Conservation (phyloP, 2,888 invertebrate species). For the Drosophila parthenogenetica region DNA sequence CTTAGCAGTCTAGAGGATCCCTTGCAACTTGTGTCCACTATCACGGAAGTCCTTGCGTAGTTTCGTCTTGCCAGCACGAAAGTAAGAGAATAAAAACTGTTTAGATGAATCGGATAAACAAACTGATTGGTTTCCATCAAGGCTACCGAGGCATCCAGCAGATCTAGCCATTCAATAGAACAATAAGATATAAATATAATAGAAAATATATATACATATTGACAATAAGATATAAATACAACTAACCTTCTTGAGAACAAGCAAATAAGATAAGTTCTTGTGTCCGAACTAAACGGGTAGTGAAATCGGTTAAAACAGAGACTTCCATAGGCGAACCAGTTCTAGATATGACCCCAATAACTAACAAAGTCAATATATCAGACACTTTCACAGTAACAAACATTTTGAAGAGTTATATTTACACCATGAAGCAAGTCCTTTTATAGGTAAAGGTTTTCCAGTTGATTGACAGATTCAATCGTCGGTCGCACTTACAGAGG, state of each 20-base stretch:
- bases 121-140: conserved; percentile 63
- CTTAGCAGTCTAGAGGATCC: conserved; percentile 48
- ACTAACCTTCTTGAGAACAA: conserved; percentile 67
- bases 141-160: conserved; percentile 23
- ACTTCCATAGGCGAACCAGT: conserved; percentile 38
- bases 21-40: conserved; percentile 72
- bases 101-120: conserved; percentile 54
- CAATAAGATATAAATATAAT: not conserved
- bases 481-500: conserved; percentile 34
- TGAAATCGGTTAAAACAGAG: conserved; percentile 59
- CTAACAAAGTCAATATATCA: conserved; percentile 17
- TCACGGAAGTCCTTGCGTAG: conserved; percentile 66
- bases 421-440: conserved; percentile 11
- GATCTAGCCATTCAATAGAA: conserved; percentile 34
- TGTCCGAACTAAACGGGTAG: conserved; percentile 60
- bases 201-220: not conserved
- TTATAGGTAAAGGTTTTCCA: conserved; percentile 23
- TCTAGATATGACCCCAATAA: not conserved
- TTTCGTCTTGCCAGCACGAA: conserved; percentile 55
- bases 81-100: conserved; percentile 44
- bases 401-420: conserved; percentile 28
- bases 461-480: conserved; percentile 57
- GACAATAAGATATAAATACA: not conserved
- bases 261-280: conserved; percentile 68
- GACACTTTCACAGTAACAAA: not conserved